Evolutionary conservation across 2,888 invertebrate species (phyloP).

Genomic region (Mimas tiliae): DNA sequence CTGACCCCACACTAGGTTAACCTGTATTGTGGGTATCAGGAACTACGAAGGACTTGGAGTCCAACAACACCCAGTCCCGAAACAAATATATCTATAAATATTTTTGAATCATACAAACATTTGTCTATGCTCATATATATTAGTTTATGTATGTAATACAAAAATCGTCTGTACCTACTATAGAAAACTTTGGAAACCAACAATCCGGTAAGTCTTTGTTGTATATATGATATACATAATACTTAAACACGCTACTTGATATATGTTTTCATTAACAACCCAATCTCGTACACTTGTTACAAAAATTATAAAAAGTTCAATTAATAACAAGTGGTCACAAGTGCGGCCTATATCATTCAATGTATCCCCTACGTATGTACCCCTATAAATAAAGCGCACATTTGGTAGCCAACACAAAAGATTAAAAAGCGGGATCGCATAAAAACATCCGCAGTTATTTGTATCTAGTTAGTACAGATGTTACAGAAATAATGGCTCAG

Average conservation of each 20-base stretch:
- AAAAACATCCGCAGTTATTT: constrained; percentile 83
- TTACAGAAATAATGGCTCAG: constrained; percentile 74
- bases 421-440: constrained; percentile 74
- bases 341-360: constrained; percentile 73
- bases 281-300: constrained; percentile 58
- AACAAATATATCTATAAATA: no score
- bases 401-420: constrained; percentile 78
- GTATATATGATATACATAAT: no score
- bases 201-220: background rate
- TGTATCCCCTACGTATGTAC: constrained; percentile 56
- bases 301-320: constrained; percentile 66
- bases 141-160: no score
- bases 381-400: constrained; percentile 79
- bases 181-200: background rate
- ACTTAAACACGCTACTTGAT: constrained; percentile 8
- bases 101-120: no score
- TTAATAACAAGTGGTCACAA: constrained; percentile 79
- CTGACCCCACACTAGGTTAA: no score
- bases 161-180: no score
- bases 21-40: no score
- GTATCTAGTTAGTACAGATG: constrained; percentile 84
- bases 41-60: no score
- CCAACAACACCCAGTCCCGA: no score
- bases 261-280: constrained; percentile 33
- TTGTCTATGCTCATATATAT: no score